Conservation (phyloP, 2,797 vertebrate species). For the Tokudaia tokunoshimensis region DNA sequence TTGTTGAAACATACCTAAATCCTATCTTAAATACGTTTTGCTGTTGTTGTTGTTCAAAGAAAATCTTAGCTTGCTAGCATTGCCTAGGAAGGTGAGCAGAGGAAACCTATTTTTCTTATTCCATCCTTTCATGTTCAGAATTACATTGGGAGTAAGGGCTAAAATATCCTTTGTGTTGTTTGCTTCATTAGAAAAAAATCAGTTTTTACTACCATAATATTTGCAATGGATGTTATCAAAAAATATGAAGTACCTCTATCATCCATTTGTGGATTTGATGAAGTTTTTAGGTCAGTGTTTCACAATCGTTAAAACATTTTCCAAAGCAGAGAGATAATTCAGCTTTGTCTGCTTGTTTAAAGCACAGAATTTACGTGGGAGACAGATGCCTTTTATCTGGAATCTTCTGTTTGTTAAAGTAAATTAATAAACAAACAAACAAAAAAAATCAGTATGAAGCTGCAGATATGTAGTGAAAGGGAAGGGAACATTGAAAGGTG, state of each 20-base stretch:
- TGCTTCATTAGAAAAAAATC: conserved; percentile 80
- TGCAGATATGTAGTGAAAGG: conserved; percentile 8
- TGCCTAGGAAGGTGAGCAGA: conserved; percentile 63
- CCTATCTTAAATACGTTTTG: conserved; percentile 79
- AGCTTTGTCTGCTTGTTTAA: conserved; percentile 27
- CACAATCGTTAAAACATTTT: conserved; percentile 25
- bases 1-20: conserved; percentile 29
- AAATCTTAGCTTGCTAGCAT: conserved; percentile 10
- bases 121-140: conserved; percentile 58
- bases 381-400: conserved; percentile 44
- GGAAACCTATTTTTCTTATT: conserved; percentile 7
- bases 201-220: conserved; percentile 78
- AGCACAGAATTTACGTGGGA: conserved; percentile 7
- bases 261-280: conserved; percentile 74
- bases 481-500: conserved; percentile 18
- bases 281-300: conserved; percentile 72
- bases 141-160: conserved; percentile 66
- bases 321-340: neutral
- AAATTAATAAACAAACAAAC: conserved; percentile 3
- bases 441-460: neutral
- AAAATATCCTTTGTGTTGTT: conserved; percentile 66
- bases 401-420: conserved; percentile 57
- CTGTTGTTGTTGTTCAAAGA: conserved; percentile 54
- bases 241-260: conserved; percentile 76
- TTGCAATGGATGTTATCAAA: conserved; percentile 66